Evolutionary conservation across 2,113 vertebrate genomes (phyloP), one percentile per base, ranked within the genome.

Genomic region (Urocynchramus pylzowi): DNA sequence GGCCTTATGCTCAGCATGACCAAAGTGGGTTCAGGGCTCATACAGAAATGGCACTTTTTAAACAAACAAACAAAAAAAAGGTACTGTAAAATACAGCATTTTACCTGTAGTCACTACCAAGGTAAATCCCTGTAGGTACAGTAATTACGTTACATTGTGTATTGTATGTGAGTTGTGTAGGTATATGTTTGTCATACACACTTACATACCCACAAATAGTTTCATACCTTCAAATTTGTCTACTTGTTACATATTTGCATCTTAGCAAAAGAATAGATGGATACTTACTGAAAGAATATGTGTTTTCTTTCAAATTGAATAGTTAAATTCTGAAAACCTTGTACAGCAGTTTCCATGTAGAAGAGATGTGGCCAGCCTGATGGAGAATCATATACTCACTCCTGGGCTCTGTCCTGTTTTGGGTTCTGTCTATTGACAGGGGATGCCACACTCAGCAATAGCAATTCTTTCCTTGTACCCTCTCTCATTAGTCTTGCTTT

Each of bases 31-130:
- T 35, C 18, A 35, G 59, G 21, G 8, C 30, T 53, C 7, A 9
- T 35, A 35, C 44, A 57, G 35, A 83, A 92, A 44, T 26, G 8
- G 7, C 45, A 14, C 21, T 13, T 56, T 37, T 23, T 24, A 23
- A 64, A 56, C 7, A 9, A 27, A 26, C 7, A 24, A 17, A 9
- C 12, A 15, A 7, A 9, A 11, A 47, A 63, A 54, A 24, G 4
- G 1, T 49, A 30, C n/a, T 2, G 0, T 68, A 24, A 64, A 53
- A 61, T 44, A n/a, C 4, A n/a, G n/a, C n/a, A n/a, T n/a, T n/a
- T n/a, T n/a, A n/a, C n/a, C 7, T 45, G 35, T 37, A 56, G 16
- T 54, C 2, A 1, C 59, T 30, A 42, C 39, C 26, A 31, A 35
- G 33, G 13, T 59, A 47, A 83, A 71, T 65, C 28, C 6, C 6